Conservation (phyloP, 23 tunicate species). For the Ascidia mentula region DNA sequence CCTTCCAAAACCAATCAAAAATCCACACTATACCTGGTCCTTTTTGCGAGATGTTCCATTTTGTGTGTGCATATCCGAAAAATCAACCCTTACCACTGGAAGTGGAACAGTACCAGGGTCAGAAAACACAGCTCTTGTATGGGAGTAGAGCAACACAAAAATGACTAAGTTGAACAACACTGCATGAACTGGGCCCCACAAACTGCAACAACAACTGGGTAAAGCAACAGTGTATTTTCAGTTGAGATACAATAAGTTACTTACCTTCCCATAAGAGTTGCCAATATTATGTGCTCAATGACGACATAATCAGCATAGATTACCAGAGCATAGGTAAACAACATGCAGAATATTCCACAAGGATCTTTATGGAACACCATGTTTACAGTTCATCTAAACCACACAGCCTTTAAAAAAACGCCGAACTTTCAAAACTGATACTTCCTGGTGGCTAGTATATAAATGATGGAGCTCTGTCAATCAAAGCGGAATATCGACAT, state of each 20-base stretch:
- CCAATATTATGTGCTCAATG: slow-evolving; percentile 39
- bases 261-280: slow-evolving; percentile 52
- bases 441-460: no score
- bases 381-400: neutral
- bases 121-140: slow-evolving; percentile 56
- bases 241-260: neutral
- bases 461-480: no score
- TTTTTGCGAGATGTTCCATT: slow-evolving; percentile 14
- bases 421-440: no score
- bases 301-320: slow-evolving; percentile 74
- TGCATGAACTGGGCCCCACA: slow-evolving; percentile 71
- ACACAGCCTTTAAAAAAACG: neutral
- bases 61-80: slow-evolving; percentile 68
- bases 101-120: slow-evolving; percentile 77
- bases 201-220: slow-evolving; percentile 29
- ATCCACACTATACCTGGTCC: no score
- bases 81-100: slow-evolving; percentile 57
- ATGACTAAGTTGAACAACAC: slow-evolving; percentile 53
- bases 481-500: no score
- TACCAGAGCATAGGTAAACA: slow-evolving; percentile 59
- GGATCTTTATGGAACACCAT: slow-evolving; percentile 64
- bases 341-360: slow-evolving; percentile 64
- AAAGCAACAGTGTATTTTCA: neutral
- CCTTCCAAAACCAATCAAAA: no score
- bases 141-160: slow-evolving; percentile 47